Base-by-base conservation (phyloP, 1,140 invertebrate species). In the Microplitis demolitor region DNA sequence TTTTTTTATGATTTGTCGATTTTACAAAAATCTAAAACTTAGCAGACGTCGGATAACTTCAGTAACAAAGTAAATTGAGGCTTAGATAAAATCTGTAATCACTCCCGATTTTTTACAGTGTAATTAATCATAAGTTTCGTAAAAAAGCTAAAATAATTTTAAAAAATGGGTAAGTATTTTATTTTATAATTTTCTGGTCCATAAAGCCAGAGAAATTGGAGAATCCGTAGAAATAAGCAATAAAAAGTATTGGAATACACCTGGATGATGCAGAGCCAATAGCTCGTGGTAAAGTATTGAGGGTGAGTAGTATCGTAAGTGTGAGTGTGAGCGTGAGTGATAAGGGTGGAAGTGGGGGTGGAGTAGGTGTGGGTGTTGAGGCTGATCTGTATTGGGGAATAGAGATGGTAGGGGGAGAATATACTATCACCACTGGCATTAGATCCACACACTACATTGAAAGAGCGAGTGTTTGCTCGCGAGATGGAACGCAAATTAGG, bases 401-500 rank as follows among this genome's bases (percentile, higher is more conserved):
- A 45, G 39, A 45, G 39, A 45, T 5, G 39, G 39, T 45, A 45
- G 39, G 6, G 39, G 39, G 6, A 64, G 35, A 45, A 45, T 45
- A 45, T 45, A 45, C 39, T 11, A 45, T 45, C 39, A 11, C 39
- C 39, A 45, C 6, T 45, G 39, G 39, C 39, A 45, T 45, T 45
- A 45, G 39, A 45, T 45, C 39, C 24, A 14, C 34, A 50, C 67
- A 4, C 31, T 51, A 72, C 24, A 61, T 53, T n/a, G 13, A 11
- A 31, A 50, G 53, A 34, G 54, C 31, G 78, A 84, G 82, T 83
- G 81, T 85, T 85, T 85, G 81, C 82, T 83, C 79, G 81, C 75
- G 80, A 83, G 77, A 85, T 85, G 83, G 80, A 85, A 85, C 78
- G 84, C 84, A 85, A 85, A 85, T 85, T 85, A 85, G 81, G 81